Conservation (phyloP, 35 echinoderm and acorn worm genomes). For the Ophiothrix spiculata region DNA sequence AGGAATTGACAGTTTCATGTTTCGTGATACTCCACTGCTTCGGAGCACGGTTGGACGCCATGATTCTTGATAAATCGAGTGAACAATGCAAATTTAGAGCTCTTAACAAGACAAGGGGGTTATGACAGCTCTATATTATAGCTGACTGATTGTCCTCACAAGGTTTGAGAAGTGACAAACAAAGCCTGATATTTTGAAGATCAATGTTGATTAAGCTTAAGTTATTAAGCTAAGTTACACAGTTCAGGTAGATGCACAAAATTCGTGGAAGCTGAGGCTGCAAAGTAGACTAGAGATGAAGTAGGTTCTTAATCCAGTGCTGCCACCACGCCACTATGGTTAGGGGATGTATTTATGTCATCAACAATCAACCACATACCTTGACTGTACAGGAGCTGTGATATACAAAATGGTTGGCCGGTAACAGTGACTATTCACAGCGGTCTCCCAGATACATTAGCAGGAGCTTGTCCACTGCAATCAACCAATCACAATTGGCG, state of each 20-base stretch:
- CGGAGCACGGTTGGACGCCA: conserved; percentile 14
- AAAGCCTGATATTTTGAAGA: no score
- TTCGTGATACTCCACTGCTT: conserved; percentile 43
- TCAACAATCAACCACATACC: not conserved
- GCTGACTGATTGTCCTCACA: not conserved
- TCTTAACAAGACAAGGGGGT: not conserved
- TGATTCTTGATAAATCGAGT: not conserved
- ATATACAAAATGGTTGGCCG: no score
- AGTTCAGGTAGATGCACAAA: not conserved
- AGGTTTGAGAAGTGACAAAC: not conserved
- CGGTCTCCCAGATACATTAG: no score
- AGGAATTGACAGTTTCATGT: conserved; percentile 35
- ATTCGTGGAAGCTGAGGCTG: not conserved
- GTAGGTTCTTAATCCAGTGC: not conserved
- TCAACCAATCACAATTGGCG: no score
- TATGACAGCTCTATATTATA: not conserved
- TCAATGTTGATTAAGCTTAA: not conserved
- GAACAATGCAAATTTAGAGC: not conserved
- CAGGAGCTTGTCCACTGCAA: no score
- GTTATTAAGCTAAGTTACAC: not conserved
- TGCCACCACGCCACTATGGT: not conserved
- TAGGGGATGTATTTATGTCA: not conserved
- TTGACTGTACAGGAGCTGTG: no score
- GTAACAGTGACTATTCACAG: no score
- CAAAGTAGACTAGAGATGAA: not conserved